These are phyloP conservation scores for Temnothorax unifasciatus DNA, from an alignment of 2,888 invertebrate species.

Conservation along the genomic window DNA sequence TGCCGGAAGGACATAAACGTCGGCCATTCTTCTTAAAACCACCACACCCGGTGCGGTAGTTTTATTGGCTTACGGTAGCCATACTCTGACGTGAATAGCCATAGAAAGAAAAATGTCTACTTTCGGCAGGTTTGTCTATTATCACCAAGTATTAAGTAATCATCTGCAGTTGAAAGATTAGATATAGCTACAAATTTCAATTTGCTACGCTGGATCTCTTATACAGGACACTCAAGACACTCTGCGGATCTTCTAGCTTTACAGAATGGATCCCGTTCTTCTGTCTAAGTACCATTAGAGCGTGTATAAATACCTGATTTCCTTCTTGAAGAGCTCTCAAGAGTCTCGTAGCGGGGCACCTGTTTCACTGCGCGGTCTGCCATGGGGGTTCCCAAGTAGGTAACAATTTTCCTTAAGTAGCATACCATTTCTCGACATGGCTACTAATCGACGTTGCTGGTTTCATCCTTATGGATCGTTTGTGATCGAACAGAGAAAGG, in stretches of 20 bases:
- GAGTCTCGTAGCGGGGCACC: constrained; percentile 50
- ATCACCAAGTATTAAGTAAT: neutral
- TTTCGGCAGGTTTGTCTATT: neutral
- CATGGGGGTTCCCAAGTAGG: constrained; percentile 54
- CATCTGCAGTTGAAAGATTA: neutral
- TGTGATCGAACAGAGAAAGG: neutral
- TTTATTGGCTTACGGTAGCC: constrained; percentile 35
- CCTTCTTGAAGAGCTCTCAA: constrained; percentile 62
- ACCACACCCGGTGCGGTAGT: constrained; percentile 42
- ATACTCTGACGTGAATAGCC: constrained; percentile 1
- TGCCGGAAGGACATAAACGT: constrained; percentile 66
- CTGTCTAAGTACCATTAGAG: constrained; percentile 57
- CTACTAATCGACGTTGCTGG: constrained; percentile 59
- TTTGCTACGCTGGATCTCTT: neutral
- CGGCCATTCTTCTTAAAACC: constrained; percentile 49
- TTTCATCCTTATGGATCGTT: constrained; percentile 24
- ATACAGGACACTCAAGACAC: neutral
- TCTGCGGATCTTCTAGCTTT: neutral
- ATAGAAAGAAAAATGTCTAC: neutral
- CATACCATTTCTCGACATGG: constrained; percentile 66
- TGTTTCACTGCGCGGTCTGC: constrained; percentile 62
- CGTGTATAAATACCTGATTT: constrained; percentile 74
- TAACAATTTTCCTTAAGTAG: constrained; percentile 77
- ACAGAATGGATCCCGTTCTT: constrained; percentile 35
- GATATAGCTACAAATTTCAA: constrained; percentile 3